A percentile compares a stretch with the other conserved stretches of the same genome.
phyloP scores from a whole-genome alignment of 1,140 invertebrate genomes.

The Drosophila pseudoananassae region DNA sequence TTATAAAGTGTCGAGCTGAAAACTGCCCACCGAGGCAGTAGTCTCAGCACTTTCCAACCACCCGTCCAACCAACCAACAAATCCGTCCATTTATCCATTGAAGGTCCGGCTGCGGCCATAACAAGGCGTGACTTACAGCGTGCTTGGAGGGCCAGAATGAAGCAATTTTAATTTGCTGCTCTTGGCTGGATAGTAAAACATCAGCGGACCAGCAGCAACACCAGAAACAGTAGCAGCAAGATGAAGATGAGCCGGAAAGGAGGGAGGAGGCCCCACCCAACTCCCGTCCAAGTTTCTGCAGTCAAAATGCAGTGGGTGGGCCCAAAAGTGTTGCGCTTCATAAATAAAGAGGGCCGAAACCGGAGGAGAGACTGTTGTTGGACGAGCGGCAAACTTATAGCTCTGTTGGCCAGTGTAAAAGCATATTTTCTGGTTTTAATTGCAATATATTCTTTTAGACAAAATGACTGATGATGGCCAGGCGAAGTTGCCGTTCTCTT shows the following conservation, averaged over 20 bases:
- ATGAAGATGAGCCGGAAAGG: slow-evolving; percentile 29
- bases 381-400: slow-evolving; percentile 47
- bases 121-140: slow-evolving; percentile 65
- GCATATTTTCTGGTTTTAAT: slow-evolving; percentile 83
- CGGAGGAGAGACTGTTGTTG: slow-evolving; percentile 11
- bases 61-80: slow-evolving; percentile 33
- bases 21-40: slow-evolving; percentile 33
- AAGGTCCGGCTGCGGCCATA: slow-evolving; percentile 37
- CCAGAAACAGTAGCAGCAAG: slow-evolving; percentile 31
- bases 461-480: slow-evolving; percentile 80
- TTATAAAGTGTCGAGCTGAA: slow-evolving; percentile 78
- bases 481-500: slow-evolving; percentile 15
- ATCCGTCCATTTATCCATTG: slow-evolving; percentile 55
- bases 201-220: slow-evolving; percentile 42
- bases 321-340: slow-evolving; percentile 69
- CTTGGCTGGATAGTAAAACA: slow-evolving; percentile 71
- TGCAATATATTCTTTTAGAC: slow-evolving; percentile 83
- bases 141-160: slow-evolving; percentile 60
- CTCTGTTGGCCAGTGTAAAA: slow-evolving; percentile 65
- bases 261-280: not conserved
- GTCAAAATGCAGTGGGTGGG: slow-evolving; percentile 65
- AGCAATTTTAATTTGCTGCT: slow-evolving; percentile 79
- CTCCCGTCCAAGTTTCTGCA: slow-evolving; percentile 38
- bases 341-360: slow-evolving; percentile 58
- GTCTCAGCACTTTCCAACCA: slow-evolving; percentile 6